Evolutionary conservation across 2,797 vertebrate species (phyloP).

Genomic region (Lepilemur septentrionalis): DNA sequence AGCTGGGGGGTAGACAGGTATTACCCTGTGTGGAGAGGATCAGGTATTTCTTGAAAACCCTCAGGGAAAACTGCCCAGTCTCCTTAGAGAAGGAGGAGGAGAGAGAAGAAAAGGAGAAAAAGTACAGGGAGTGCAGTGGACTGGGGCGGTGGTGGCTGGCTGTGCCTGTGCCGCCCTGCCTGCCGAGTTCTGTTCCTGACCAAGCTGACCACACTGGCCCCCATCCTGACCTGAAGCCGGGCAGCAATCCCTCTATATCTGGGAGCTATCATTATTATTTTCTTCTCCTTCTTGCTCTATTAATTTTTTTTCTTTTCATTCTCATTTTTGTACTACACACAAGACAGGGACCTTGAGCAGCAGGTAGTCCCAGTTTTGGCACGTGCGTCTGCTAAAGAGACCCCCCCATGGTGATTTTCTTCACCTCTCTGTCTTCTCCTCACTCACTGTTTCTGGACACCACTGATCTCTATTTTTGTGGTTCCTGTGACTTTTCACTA

Average conservation of each 20-base stretch:
- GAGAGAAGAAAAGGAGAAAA: neutral
- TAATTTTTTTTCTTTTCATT: neutral
- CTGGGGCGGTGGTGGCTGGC: neutral
- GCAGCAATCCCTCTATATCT: too few species aligned
- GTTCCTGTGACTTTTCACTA: conserved; percentile 15
- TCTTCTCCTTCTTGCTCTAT: neutral
- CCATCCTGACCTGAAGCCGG: neutral
- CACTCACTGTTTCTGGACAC: neutral
- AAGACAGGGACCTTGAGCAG: neutral
- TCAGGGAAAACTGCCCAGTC: neutral
- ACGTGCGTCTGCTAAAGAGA: neutral
- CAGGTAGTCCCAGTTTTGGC: neutral
- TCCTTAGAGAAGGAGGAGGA: neutral
- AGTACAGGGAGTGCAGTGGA: neutral
- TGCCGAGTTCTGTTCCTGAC: neutral
- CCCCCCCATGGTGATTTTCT: neutral
- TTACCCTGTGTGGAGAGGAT: neutral
- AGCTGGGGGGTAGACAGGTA: neutral
- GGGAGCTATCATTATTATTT: neutral
- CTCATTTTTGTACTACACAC: neutral
- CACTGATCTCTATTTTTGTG: neutral
- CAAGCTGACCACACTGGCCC: neutral
- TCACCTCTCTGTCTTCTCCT: neutral
- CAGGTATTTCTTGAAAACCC: neutral
- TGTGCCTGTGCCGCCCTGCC: neutral